Percentiles rank a stretch among this genome's conserved stretches.
These are phyloP conservation scores for Syndactyla subalaris DNA, from an alignment of 2,797 vertebrate species.

Conservation along the genomic window DNA sequence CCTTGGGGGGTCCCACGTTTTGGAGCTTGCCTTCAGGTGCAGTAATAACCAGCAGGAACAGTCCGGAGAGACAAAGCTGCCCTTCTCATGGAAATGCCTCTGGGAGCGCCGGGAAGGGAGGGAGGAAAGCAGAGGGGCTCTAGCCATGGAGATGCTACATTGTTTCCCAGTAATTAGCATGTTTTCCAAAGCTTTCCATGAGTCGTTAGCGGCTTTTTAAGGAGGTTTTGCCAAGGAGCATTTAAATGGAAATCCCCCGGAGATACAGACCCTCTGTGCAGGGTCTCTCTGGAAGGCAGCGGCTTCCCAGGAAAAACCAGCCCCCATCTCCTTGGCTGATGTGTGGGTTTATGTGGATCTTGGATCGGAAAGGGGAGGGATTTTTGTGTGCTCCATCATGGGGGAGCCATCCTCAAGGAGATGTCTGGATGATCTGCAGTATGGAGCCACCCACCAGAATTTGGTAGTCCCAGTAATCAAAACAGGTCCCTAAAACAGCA, in stretches of 20 bases:
- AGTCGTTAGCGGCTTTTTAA: slow-evolving; percentile 66
- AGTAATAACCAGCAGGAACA: neutral
- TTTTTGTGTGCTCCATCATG: neutral
- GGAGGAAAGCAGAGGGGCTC: slow-evolving; percentile 8
- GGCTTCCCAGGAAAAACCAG: slow-evolving; percentile 66
- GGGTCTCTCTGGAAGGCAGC: slow-evolving; percentile 40
- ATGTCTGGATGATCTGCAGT: neutral
- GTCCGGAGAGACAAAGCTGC: slow-evolving; percentile 14
- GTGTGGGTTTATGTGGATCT: neutral
- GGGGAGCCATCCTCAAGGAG: neutral
- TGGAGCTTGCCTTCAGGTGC: slow-evolving; percentile 42
- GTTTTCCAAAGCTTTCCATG: slow-evolving; percentile 72
- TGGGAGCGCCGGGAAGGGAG: neutral
- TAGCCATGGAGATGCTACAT: slow-evolving; percentile 63
- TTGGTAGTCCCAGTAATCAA: neutral
- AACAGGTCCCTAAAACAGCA: neutral
- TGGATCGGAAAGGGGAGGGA: neutral
- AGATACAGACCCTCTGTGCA: slow-evolving; percentile 21
- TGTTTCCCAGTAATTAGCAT: slow-evolving; percentile 77
- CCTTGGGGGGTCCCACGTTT: neutral
- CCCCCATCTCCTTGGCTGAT: neutral
- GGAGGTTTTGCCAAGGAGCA: slow-evolving; percentile 68
- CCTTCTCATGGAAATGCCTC: slow-evolving; percentile 54
- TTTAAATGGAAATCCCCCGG: slow-evolving; percentile 72
- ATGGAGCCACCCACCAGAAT: neutral